Base-by-base conservation (phyloP, 2,888 invertebrate genomes). In the Petrolisthes cinctipes region DNA sequence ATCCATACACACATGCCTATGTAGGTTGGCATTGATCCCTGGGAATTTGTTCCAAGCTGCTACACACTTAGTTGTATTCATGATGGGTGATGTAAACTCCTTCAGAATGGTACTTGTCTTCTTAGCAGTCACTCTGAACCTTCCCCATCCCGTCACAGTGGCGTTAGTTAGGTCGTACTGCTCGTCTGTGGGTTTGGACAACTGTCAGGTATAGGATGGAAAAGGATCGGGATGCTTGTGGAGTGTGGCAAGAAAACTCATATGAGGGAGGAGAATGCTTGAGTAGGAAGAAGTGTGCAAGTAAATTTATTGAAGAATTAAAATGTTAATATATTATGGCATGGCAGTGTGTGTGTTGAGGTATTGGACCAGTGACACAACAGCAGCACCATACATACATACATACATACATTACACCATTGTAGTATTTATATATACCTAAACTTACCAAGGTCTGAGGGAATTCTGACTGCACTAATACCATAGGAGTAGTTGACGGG, bases 71-170 rank as follows among this genome's bases (percentile, higher is more conserved):
- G 23, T 56, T 51, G 73, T 85, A n/a, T 86, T 81, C 11, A 66
- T n/a, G 37, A 90, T 75, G 23, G 90, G 89, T 4, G 57, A 86
- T 4, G 90, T 89, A 76, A 68, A 87, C 85, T 90, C 85, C 83
- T 90, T 90, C 80, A 90, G 71, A 51, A 84, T 51, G n/a, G 84
- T 51, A 23, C 78, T 82, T 20, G 89, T 89, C 53, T 37, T 85
- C 83, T 89, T 90, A 14, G 9, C n/a, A 5, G 7, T 57, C 4
- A 71, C 51, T 75, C 75, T 54, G 82, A 86, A 86, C 6, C 90
- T 82, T 3, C 90, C 90, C 90, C 90, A 90, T 37, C 90, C 90
- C 14, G 86, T 89, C 61, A 90, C 83, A 4, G 90, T 90, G 4
- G 83, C 89, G 57, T 90, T 90, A 61, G 75, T 82, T 7, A 2